Evolutionary conservation across 1,140 invertebrate species (phyloP).

Genomic region (Idris sp.): DNA sequence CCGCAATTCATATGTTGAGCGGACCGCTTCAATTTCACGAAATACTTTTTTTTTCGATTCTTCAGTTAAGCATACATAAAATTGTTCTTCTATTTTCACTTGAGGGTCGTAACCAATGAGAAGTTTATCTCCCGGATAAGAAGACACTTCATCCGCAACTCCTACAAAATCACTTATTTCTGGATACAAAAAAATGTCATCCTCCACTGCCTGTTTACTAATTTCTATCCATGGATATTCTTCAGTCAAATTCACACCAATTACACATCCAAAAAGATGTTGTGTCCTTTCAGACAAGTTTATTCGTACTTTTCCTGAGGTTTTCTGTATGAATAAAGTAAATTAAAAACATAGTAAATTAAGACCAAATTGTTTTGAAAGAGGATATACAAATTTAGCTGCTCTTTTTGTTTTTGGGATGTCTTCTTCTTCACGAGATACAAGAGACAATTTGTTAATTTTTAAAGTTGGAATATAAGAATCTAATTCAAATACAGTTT

Average conservation of each 20-base stretch:
- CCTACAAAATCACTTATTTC: constrained; percentile 80
- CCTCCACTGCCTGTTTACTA: constrained; percentile 81
- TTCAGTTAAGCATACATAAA: constrained; percentile 83
- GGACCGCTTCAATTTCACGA: constrained; percentile 78
- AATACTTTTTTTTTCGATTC: constrained; percentile 75
- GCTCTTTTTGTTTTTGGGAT: too few relatives aligned
- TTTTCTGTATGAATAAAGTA: constrained; percentile 28
- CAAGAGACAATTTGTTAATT: background rate
- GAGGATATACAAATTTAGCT: too few relatives aligned
- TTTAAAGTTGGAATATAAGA: constrained; percentile 44
- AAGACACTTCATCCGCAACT: constrained; percentile 77
- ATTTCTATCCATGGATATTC: constrained; percentile 86
- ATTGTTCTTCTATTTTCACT: constrained; percentile 81
- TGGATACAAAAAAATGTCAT: constrained; percentile 78
- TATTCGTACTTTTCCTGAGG: constrained; percentile 67
- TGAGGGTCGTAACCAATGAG: constrained; percentile 84
- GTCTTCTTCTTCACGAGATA: background rate
- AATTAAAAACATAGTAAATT: too few relatives aligned
- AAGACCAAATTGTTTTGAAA: too few relatives aligned
- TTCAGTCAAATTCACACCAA: constrained; percentile 81
- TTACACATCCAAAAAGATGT: constrained; percentile 76
- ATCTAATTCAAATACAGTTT: constrained; percentile 65
- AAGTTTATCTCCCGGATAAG: constrained; percentile 79
- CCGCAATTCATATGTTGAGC: constrained; percentile 81
- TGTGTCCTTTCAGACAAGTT: constrained; percentile 75